Base-by-base conservation (phyloP, 2,888 invertebrate species). In the Pollenia angustigena region DNA sequence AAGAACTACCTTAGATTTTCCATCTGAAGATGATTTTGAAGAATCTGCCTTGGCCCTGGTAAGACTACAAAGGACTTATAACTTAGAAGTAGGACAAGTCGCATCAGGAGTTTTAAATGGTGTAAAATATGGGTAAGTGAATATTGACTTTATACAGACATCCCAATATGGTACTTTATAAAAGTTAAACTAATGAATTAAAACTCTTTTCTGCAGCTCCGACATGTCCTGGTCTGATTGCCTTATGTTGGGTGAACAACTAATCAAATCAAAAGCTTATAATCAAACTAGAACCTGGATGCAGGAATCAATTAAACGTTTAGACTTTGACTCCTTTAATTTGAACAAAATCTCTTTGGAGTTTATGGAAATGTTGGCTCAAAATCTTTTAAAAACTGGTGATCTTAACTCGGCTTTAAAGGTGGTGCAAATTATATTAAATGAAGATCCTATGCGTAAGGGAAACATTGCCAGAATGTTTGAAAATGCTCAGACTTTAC, bases 241-340 rank as follows among this genome's bases (percentile, higher is more conserved):
- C 92, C 99, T 97, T 94, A 98, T 99, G 94, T 94, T 99, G 64
- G 99, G 99, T 10, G 95, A 98, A 85, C 97, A 98, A 89, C 95
- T 98, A 11, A 99, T 99, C 94, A 97, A 97, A 92, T 96, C 96
- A 89, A 97, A 96, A 52, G 99, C 99, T 93, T 97, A 96, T 92
- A 97, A 97, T 91, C 98, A 99, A 92, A 97, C 98, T 0, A 95
- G 97, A n/a, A 94, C 97, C 64, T 99, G 99, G 99, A 98, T 99
- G 97, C 95, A 96, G 88, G 98, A 98, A 93, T 97, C 99, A 0
- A 95, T 98, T 90, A 94, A 95, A 68, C 95, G 97, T 87, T 94
- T 96, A 87, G 95, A 95, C 64, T 94, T 95, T 85, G 96, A 96
- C 89, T 83, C 83, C 6, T 72, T 79, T 50, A 54, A 66, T 23